These are phyloP conservation scores for Arge pagana DNA, from an alignment of 2,888 invertebrate species.

Conservation along the genomic window DNA sequence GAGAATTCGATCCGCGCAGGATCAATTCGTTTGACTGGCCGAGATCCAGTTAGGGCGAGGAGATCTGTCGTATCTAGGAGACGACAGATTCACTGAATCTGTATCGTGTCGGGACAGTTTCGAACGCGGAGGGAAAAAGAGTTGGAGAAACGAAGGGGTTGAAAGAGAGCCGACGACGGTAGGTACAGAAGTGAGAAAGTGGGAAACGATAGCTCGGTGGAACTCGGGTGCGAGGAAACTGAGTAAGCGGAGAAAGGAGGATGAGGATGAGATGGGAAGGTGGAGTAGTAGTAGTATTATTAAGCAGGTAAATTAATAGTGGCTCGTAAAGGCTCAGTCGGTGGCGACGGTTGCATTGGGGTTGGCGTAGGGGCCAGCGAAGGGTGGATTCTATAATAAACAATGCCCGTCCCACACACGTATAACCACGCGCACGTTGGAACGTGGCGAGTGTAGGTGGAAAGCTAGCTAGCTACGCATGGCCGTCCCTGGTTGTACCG, in stretches of 20 bases:
- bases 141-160: no score
- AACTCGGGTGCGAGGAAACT: no score
- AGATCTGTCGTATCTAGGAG: no score
- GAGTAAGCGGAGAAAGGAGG: constrained; percentile 28
- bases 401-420: constrained; percentile 41
- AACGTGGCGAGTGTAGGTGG: constrained; percentile 10
- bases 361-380: constrained; percentile 26
- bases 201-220: no score
- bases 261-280: constrained; percentile 23
- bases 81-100: no score
- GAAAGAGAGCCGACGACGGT: no score
- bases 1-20: no score
- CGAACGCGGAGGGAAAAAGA: no score
- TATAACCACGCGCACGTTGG: constrained; percentile 5
- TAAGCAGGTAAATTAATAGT: constrained; percentile 57
- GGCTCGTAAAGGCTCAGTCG: constrained; percentile 41
- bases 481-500: constrained; percentile 12
- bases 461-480: constrained; percentile 21
- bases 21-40: no score
- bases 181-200: not conserved
- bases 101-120: no score
- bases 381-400: constrained; percentile 52
- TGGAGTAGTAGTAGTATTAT: constrained; percentile 44
- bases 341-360: constrained; percentile 27
- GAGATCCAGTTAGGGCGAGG: no score